A percentile compares a stretch with the other conserved stretches of the same genome.
Conservation (phyloP, 2,113 vertebrate genomes). For the Aplodontia rufa region DNA sequence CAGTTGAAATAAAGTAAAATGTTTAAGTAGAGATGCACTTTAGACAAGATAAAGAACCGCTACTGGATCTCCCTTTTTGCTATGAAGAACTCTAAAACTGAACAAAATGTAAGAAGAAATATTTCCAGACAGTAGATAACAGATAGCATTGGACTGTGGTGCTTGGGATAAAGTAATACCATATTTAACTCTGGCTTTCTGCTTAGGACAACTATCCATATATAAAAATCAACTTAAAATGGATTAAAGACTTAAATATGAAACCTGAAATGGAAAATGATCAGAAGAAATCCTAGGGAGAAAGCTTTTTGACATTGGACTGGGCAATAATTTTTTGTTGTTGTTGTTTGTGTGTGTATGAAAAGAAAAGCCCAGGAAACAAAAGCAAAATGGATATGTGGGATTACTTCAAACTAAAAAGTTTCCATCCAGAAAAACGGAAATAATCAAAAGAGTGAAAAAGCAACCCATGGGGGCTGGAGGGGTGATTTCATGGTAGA, state of each 20-base stretch:
- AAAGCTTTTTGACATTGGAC: neutral
- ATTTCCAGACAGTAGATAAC: conserved; percentile 28
- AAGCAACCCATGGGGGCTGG: too few species aligned
- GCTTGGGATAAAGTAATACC: neutral
- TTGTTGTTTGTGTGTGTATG: too few species aligned
- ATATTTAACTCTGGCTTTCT: conserved; percentile 28
- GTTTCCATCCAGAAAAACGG: too few species aligned
- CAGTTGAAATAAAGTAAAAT: neutral
- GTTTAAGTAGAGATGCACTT: neutral
- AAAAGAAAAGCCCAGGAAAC: neutral
- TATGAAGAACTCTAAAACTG: conserved; percentile 19
- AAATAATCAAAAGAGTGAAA: neutral
- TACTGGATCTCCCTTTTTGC: neutral
- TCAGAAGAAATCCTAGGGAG: neutral
- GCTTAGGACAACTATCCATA: neutral
- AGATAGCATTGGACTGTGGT: neutral
- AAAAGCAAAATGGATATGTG: neutral
- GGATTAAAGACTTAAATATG: neutral
- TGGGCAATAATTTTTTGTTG: neutral
- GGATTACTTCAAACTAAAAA: neutral
- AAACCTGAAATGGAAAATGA: neutral
- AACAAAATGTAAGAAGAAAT: conserved; percentile 19
- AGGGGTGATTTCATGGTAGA: too few species aligned
- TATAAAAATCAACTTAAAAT: conserved; percentile 16
- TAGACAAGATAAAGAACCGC: neutral